Conservation (phyloP, 1,140 invertebrate genomes). For the Zaprionus lachaisei region DNA sequence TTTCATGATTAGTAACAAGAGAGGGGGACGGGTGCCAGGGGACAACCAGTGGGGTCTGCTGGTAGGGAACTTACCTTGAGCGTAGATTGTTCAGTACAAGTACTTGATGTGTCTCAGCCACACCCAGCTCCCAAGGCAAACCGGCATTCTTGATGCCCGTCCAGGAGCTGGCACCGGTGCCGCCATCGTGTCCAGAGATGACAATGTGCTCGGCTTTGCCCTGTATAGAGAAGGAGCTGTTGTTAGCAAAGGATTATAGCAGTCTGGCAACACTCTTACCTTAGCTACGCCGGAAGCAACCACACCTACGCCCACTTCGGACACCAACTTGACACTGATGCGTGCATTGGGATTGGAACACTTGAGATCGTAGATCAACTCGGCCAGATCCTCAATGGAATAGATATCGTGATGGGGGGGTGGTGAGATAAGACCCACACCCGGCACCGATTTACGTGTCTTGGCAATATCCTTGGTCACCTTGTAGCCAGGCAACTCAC, state of each 20-base stretch:
- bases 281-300: slow-evolving; percentile 99
- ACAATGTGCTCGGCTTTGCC: slow-evolving; percentile 99
- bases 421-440: slow-evolving; percentile 99
- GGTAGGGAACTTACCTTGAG: slow-evolving; percentile 86
- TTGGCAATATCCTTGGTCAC: slow-evolving; percentile 98
- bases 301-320: slow-evolving; percentile 99
- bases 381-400: slow-evolving; percentile 99
- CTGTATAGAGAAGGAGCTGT: slow-evolving; percentile 80
- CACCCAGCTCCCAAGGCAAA: slow-evolving; percentile 98
- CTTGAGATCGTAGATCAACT: slow-evolving; percentile 99
- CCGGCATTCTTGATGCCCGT: slow-evolving; percentile 98
- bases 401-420: slow-evolving; percentile 99
- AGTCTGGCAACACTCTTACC: slow-evolving; percentile 84
- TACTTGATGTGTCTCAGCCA: slow-evolving; percentile 99
- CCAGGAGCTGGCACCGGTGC: slow-evolving; percentile 99
- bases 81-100: slow-evolving; percentile 97
- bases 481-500: slow-evolving; percentile 93
- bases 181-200: slow-evolving; percentile 99
- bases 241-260: neutral
- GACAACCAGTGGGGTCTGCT: slow-evolving; percentile 37
- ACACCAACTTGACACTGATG: slow-evolving; percentile 99
- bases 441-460: slow-evolving; percentile 97
- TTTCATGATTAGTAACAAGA: slow-evolving; percentile 81
- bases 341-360: slow-evolving; percentile 97
- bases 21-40: slow-evolving; percentile 43